Conservation (phyloP, 2,113 vertebrate genomes). For the Todiramphus chloris region DNA sequence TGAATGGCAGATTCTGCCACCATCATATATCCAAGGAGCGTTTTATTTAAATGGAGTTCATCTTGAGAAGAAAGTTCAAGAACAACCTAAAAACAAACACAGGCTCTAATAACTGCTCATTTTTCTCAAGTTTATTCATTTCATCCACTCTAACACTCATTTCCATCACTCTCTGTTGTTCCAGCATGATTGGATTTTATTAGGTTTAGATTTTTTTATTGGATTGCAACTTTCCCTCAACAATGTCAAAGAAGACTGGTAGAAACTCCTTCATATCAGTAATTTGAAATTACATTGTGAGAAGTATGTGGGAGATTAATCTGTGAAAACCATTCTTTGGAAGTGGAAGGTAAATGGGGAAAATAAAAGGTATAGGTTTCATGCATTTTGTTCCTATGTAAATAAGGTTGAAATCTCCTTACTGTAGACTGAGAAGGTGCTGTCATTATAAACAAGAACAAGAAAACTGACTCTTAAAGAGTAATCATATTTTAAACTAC, state of each 20-base stretch:
- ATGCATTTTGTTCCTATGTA: not conserved
- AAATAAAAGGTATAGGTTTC: not conserved
- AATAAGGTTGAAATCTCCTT: not conserved
- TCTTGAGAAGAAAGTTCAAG: not conserved
- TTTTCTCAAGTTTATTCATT: not conserved
- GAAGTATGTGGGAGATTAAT: not conserved
- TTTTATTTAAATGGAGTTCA: not conserved
- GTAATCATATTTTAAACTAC: not conserved
- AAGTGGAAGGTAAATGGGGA: not conserved
- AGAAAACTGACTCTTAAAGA: not conserved
- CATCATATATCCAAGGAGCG: not conserved
- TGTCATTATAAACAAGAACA: not conserved
- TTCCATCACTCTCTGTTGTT: not conserved
- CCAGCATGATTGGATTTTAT: rapidly evolving
- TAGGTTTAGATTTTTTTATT: not conserved
- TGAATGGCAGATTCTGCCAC: not conserved
- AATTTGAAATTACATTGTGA: not conserved
- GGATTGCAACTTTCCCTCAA: not conserved
- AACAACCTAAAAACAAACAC: not conserved
- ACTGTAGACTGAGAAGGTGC: not conserved
- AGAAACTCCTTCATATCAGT: not conserved
- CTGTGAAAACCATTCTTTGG: not conserved
- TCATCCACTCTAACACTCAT: not conserved
- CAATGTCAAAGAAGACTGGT: not conserved
- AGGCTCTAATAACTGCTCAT: not conserved